These are phyloP conservation scores for Megalops atlanticus DNA, from an alignment of 2,113 vertebrate genomes.

Conservation along the genomic window DNA sequence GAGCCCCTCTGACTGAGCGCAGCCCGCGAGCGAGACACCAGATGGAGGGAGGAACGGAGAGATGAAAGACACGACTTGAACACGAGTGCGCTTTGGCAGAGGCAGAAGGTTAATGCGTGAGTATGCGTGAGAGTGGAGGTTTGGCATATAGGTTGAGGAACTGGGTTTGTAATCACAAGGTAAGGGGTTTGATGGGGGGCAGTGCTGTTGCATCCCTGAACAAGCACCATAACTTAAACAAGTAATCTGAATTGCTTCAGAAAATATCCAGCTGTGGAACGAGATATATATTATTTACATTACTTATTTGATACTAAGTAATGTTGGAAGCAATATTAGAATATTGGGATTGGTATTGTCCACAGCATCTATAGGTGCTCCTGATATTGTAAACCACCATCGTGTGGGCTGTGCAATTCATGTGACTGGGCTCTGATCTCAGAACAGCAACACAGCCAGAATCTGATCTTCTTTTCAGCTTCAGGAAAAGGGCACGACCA, in stretches of 20 bases:
- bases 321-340: no score
- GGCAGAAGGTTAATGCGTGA: background rate
- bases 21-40: constrained; percentile 8
- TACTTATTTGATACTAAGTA: background rate
- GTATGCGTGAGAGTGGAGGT: no score
- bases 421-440: no score
- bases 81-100: background rate
- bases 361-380: no score
- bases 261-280: background rate
- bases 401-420: no score
- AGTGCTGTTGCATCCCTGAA: background rate
- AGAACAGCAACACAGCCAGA: no score
- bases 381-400: no score
- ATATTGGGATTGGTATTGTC: no score
- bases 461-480: background rate
- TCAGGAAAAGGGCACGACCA: background rate
- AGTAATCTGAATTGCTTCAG: background rate
- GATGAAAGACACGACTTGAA: background rate
- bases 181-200: background rate
- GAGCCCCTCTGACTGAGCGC: no score
- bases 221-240: background rate
- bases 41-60: background rate
- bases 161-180: background rate
- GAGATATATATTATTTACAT: background rate
- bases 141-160: background rate